Evolutionary conservation across 2,888 invertebrate species (phyloP).

Genomic region (Ligdia adustata): DNA sequence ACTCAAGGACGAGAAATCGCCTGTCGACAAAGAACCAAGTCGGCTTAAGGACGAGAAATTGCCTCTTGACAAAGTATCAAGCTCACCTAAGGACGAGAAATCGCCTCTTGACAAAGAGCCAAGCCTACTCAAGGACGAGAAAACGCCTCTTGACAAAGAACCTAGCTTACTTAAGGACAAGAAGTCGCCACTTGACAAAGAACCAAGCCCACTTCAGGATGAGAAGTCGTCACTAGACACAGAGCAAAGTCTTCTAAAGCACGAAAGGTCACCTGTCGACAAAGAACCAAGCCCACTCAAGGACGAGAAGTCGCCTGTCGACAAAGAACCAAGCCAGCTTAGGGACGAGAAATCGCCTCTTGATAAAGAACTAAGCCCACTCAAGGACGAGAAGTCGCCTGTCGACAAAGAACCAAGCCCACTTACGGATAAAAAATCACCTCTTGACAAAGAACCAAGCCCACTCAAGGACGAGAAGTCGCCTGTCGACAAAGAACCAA

Average conservation of each 20-base stretch:
- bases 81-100: slow-evolving; percentile 15
- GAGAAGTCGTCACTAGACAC: slow-evolving; percentile 6
- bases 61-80: slow-evolving; percentile 16
- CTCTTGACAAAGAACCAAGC: too few species aligned
- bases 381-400: not conserved
- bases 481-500: too few species aligned
- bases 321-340: too few species aligned
- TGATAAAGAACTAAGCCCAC: slow-evolving; percentile 9
- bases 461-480: too few species aligned
- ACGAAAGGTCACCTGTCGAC: slow-evolving; percentile 6
- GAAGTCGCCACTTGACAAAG: slow-evolving; percentile 26
- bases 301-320: too few species aligned
- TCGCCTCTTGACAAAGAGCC: slow-evolving; percentile 17
- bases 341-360: too few species aligned
- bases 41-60: slow-evolving; percentile 10
- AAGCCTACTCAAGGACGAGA: slow-evolving; percentile 14
- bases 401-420: slow-evolving; percentile 11
- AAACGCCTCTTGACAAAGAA: not conserved
- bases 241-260: slow-evolving; percentile 2
- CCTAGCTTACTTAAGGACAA: slow-evolving; percentile 2
- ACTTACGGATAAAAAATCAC: too few species aligned
- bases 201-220: slow-evolving; percentile 16
- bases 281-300: too few species aligned
- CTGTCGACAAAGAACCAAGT: too few species aligned
- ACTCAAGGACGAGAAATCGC: too few species aligned